Conservation (phyloP, 92 coral and sea anemone genomes). For the Muricea muricata region DNA sequence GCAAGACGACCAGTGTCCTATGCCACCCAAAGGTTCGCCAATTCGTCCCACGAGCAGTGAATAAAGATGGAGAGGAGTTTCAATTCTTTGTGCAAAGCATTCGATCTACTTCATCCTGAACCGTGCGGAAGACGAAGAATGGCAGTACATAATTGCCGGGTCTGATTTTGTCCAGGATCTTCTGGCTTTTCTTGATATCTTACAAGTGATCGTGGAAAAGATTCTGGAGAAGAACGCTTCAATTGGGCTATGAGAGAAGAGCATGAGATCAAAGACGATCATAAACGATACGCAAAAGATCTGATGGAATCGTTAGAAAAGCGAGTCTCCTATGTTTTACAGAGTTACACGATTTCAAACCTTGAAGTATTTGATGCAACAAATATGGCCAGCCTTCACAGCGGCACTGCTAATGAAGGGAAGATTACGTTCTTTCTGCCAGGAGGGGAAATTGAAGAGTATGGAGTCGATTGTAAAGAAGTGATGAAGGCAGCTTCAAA, state of each 20-base stretch:
- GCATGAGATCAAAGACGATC: constrained; percentile 40
- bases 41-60: not conserved
- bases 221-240: constrained; percentile 37
- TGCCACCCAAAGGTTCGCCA: not conserved
- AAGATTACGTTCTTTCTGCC: too few relatives aligned
- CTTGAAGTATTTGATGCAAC: constrained; percentile 23
- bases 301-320: not conserved
- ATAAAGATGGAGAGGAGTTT: not conserved
- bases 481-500: constrained; percentile 34
- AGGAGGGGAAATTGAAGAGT: constrained; percentile 30
- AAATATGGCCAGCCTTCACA: constrained; percentile 22
- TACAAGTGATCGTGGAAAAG: constrained; percentile 42
- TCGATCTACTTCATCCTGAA: not conserved
- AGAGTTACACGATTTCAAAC: constrained; percentile 15
- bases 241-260: constrained; percentile 43
- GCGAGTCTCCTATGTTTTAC: constrained; percentile 8
- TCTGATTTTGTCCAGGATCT: constrained; percentile 14
- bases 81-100: not conserved
- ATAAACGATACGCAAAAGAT: constrained; percentile 30
- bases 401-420: too few relatives aligned
- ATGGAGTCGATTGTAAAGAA: constrained; percentile 38
- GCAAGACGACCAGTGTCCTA: constrained; percentile 1
- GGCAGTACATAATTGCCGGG: constrained; percentile 6
- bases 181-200: constrained; percentile 26
- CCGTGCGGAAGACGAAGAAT: not conserved